Conservation (phyloP, 2,797 vertebrate genomes). For the Periophthalmus magnuspinnatus region DNA sequence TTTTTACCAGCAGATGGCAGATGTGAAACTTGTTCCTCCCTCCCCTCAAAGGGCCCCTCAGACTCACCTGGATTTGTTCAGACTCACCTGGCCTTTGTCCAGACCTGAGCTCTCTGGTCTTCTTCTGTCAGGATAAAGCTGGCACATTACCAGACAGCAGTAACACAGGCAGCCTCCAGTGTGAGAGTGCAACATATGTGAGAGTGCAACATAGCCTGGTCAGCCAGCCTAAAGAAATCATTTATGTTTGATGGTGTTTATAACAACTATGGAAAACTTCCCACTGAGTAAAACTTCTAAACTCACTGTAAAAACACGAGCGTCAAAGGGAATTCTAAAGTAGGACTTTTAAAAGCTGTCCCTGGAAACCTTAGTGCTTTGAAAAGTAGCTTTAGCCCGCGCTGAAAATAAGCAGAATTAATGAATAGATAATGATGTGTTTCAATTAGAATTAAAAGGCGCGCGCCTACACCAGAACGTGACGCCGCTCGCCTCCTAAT, state of each 20-base stretch:
- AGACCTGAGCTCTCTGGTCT: too few species aligned
- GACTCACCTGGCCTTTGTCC: too few species aligned
- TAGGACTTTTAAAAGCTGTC: background rate
- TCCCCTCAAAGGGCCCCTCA: too few species aligned
- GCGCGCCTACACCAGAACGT: background rate
- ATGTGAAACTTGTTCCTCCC: too few species aligned
- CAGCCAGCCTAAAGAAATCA: too few species aligned
- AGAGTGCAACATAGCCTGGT: too few species aligned
- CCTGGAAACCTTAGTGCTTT: background rate
- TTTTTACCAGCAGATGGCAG: too few species aligned
- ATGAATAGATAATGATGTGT: slow-evolving; percentile 3
- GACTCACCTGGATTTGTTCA: too few species aligned
- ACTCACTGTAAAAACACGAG: background rate
- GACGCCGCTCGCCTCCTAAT: background rate
- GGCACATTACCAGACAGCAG: too few species aligned
- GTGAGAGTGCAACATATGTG: too few species aligned
- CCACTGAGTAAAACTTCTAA: background rate
- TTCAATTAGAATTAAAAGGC: background rate
- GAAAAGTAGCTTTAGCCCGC: background rate
- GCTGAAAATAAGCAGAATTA: background rate
- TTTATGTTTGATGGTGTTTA: background rate
- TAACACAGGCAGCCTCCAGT: too few species aligned
- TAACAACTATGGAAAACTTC: background rate
- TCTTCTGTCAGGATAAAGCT: too few species aligned
- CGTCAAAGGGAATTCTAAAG: background rate